These are phyloP conservation scores for Ceyx melanurus DNA, from an alignment of 2,113 vertebrate genomes.

Conservation along the genomic window DNA sequence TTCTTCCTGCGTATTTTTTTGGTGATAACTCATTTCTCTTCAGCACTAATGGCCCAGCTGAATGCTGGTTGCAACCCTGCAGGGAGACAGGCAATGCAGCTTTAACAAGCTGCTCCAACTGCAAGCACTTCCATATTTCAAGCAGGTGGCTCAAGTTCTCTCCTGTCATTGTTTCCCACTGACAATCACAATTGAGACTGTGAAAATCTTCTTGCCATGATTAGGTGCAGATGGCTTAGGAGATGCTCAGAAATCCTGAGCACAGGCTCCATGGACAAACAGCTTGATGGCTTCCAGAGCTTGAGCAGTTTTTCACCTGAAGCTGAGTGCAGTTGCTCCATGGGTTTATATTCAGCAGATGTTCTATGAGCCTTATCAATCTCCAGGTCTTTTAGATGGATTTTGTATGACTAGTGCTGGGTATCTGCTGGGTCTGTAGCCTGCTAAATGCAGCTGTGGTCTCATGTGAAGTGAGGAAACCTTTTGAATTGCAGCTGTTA, in stretches of 20 bases:
- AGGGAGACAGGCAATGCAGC: background rate
- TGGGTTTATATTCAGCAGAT: background rate
- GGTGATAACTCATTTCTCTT: background rate
- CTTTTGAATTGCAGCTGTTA: rapidly evolving
- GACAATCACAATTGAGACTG: background rate
- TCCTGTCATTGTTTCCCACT: background rate
- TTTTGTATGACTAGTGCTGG: background rate
- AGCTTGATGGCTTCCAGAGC: background rate
- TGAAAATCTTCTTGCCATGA: background rate
- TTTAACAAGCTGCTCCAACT: background rate
- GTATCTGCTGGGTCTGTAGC: background rate
- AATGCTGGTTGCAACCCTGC: background rate
- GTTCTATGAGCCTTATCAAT: background rate
- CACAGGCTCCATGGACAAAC: background rate
- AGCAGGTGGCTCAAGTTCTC: background rate
- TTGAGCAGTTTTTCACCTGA: background rate
- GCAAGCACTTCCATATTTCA: background rate
- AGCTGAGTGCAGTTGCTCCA: background rate
- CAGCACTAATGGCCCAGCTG: background rate
- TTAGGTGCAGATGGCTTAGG: background rate
- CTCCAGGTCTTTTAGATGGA: background rate
- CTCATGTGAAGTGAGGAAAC: background rate
- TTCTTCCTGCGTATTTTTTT: background rate
- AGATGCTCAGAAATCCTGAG: background rate
- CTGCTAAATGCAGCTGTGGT: background rate